phyloP scores from a whole-genome alignment of 2,888 invertebrate species.

The Sarcophaga caerulescens region DNA sequence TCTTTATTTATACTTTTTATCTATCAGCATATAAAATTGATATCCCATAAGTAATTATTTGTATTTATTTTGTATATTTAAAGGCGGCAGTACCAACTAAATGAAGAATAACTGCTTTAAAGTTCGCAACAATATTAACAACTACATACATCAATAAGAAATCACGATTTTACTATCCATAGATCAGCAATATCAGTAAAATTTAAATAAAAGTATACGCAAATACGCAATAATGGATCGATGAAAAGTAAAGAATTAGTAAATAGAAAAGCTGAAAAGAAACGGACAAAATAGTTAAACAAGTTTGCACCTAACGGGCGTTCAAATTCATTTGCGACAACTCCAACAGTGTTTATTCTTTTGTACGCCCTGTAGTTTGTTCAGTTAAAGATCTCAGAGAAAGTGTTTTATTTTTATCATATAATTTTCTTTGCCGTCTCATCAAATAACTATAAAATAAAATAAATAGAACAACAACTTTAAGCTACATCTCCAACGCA shows the following conservation, averaged over 20 bases:
- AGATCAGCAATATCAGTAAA: conserved; percentile 15
- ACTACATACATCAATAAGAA: conserved; percentile 7
- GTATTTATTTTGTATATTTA: conserved; percentile 48
- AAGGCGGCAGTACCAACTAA: conserved; percentile 45
- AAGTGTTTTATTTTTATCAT: conserved; percentile 40
- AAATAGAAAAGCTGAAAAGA: neutral
- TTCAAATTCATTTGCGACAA: conserved; percentile 42
- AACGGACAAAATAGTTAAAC: neutral
- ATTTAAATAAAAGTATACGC: neutral
- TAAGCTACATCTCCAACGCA: conserved; percentile 48
- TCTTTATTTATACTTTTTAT: too few relatives aligned
- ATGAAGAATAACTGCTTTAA: conserved; percentile 2
- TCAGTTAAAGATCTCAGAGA: conserved; percentile 55
- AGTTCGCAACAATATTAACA: conserved; percentile 14
- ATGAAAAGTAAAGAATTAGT: conserved; percentile 34
- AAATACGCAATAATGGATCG: conserved; percentile 52
- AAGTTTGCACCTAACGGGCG: conserved; percentile 46
- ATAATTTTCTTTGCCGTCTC: neutral
- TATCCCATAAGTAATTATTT: neutral
- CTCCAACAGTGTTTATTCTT: conserved; percentile 24
- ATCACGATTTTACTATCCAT: conserved; percentile 5
- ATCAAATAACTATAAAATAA: conserved; percentile 7
- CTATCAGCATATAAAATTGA: too few relatives aligned
- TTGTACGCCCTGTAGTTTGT: conserved; percentile 9
- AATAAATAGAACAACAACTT: neutral